Evolutionary conservation across 2,113 vertebrate genomes (phyloP).

Genomic region (Cavia aperea): DNA sequence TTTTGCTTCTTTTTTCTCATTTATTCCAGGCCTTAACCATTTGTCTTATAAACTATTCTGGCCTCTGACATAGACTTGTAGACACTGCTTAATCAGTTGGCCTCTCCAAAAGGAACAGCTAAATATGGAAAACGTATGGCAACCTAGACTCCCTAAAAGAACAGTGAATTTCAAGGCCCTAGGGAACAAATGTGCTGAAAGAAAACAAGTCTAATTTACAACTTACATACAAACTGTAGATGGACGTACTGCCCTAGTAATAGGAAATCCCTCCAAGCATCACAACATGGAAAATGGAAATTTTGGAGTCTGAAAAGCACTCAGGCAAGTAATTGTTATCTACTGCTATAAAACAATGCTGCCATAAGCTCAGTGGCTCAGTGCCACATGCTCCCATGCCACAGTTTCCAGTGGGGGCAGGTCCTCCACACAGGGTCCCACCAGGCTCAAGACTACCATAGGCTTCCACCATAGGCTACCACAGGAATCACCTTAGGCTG

Average conservation of each 20-base stretch:
- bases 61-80: neutral
- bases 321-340: accelerated
- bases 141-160: neutral
- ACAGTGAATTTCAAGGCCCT: neutral
- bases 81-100: neutral
- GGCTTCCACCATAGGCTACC: neutral
- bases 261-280: neutral
- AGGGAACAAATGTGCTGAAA: neutral
- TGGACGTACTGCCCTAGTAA: neutral
- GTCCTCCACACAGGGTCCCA: neutral
- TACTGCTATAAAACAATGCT: neutral
- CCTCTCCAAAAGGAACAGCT: too few species aligned
- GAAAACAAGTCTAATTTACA: neutral
- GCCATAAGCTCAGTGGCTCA: neutral
- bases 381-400: neutral
- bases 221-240: neutral
- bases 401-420: too few species aligned
- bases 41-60: too few species aligned
- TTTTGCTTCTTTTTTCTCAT: neutral
- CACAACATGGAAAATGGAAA: neutral
- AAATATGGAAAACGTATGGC: neutral
- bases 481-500: too few species aligned
- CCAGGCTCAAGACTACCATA: neutral
- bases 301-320: neutral
- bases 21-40: neutral